These are phyloP conservation scores for Ploceus nigricollis DNA, from an alignment of 2,113 vertebrate species.

Conservation along the genomic window DNA sequence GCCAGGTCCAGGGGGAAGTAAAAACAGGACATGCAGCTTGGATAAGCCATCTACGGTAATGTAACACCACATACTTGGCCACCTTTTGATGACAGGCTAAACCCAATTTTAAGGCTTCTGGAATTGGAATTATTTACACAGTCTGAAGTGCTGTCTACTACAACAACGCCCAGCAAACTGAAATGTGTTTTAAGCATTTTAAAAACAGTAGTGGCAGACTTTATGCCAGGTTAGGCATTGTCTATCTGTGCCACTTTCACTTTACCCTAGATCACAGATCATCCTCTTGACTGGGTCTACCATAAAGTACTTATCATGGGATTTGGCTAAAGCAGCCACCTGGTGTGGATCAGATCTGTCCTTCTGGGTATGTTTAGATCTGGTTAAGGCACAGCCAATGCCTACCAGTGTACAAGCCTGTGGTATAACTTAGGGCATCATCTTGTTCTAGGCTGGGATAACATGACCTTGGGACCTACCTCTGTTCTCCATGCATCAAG, in stretches of 20 bases:
- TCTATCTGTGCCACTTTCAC: not conserved
- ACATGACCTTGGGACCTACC: not conserved
- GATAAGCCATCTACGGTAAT: not conserved
- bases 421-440: not conserved
- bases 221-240: not conserved
- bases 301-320: not conserved
- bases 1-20: not conserved
- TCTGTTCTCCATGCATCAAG: not conserved
- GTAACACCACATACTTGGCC: not conserved
- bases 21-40: not conserved
- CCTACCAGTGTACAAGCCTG: not conserved
- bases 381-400: not conserved
- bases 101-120: not conserved
- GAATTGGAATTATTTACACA: not conserved
- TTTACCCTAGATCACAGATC: not conserved
- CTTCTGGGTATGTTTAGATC: not conserved
- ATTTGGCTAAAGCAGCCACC: not conserved
- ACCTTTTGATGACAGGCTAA: not conserved
- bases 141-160: not conserved
- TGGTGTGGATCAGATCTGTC: not conserved
- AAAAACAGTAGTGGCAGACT: not conserved
- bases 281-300: not conserved
- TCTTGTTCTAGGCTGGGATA: not conserved
- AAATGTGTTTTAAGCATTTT: not conserved
- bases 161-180: not conserved